Percentiles rank a stretch among this genome's conserved stretches.
phyloP scores from a whole-genome alignment of 2,888 invertebrate genomes.

The Scelioninae gen. 1 region DNA sequence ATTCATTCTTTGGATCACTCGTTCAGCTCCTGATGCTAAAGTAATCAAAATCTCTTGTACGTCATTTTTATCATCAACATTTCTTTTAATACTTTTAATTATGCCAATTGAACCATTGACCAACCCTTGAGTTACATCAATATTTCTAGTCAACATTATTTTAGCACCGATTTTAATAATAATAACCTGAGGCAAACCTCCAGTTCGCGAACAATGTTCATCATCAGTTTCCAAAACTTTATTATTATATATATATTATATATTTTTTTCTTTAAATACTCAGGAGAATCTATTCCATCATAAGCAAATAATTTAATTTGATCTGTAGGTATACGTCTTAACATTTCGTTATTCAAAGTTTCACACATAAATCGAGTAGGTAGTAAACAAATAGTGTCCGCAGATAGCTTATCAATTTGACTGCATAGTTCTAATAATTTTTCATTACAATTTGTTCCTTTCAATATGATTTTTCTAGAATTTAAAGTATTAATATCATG shows the following conservation, averaged over 20 bases:
- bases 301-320: conserved; percentile 41
- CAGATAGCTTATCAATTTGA: conserved; percentile 34
- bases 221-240: conserved; percentile 18
- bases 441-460: conserved; percentile 34
- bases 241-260: no score
- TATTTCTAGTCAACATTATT: not conserved
- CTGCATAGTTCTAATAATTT: conserved; percentile 23
- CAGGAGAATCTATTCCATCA: conserved; percentile 70
- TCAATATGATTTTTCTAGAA: conserved; percentile 1
- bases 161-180: no score
- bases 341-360: conserved; percentile 27
- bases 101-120: not conserved
- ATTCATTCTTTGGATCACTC: conserved; percentile 59
- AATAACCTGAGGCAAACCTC: no score
- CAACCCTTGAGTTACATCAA: not conserved
- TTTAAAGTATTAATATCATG: conserved; percentile 9
- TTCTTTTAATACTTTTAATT: conserved; percentile 13
- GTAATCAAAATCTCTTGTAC: conserved; percentile 32
- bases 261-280: conserved; percentile 51
- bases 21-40: conserved; percentile 41
- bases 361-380: conserved; percentile 73
- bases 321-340: conserved; percentile 2
- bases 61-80: conserved; percentile 27
- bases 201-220: no score
- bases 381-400: conserved; percentile 71